A percentile compares a stretch with the other conserved stretches of the same genome.
phyloP scores from a whole-genome alignment of 1,140 invertebrate species.

The Triops longicaudatus region DNA sequence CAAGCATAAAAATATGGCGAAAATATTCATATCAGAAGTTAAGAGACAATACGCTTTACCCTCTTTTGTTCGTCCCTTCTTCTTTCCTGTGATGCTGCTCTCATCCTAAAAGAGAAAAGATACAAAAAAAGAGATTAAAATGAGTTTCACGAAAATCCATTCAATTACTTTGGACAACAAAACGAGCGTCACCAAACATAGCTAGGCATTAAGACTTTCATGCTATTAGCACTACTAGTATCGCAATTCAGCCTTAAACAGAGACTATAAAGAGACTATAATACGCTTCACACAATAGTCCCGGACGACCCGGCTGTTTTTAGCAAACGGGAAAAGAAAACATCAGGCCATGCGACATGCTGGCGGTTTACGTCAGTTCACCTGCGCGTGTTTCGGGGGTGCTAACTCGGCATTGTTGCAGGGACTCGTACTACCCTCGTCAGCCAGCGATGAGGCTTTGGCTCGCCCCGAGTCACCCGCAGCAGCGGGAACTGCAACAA shows the following conservation, averaged over 20 bases:
- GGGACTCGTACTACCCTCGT: background rate
- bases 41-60: slow-evolving; percentile 45
- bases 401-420: background rate
- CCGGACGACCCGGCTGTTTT: no score
- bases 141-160: background rate
- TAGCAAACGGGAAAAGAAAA: background rate
- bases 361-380: background rate
- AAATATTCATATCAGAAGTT: slow-evolving; percentile 22
- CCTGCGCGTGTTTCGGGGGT: background rate
- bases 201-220: background rate
- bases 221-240: no score
- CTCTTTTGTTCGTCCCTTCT: slow-evolving; percentile 73
- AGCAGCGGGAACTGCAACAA: background rate
- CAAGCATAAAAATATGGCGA: background rate
- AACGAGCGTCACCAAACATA: background rate
- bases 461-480: background rate
- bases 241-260: no score
- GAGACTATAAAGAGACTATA: no score
- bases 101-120: slow-evolving; percentile 53
- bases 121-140: slow-evolving; percentile 11
- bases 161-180: background rate
- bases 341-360: background rate
- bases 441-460: background rate
- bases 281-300: no score
- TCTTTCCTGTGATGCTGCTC: slow-evolving; percentile 51